Conservation (phyloP, 2,797 vertebrate species). For the Pseudopleuronectes americanus region DNA sequence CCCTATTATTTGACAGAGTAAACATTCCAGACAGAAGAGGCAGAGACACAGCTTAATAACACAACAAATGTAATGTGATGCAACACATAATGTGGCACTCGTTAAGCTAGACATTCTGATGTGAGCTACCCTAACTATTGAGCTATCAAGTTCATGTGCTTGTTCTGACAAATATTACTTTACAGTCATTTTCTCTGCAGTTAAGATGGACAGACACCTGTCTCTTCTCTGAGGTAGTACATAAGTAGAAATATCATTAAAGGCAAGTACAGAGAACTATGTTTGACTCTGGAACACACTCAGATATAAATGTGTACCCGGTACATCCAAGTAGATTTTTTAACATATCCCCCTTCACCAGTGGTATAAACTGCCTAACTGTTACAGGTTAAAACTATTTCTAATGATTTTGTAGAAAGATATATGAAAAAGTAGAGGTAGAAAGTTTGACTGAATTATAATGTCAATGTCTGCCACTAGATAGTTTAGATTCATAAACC, state of each 20-base stretch:
- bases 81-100: slow-evolving; percentile 30
- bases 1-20: slow-evolving; percentile 11
- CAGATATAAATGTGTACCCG: slow-evolving; percentile 35
- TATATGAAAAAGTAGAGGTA: slow-evolving; percentile 76
- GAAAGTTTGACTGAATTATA: slow-evolving; percentile 74
- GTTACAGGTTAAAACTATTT: slow-evolving; percentile 64
- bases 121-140: slow-evolving; percentile 63
- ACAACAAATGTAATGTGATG: slow-evolving; percentile 34
- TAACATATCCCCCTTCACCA: slow-evolving; percentile 45
- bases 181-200: slow-evolving; percentile 73
- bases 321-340: slow-evolving; percentile 49
- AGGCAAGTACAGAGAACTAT: slow-evolving; percentile 65
- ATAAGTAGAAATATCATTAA: slow-evolving; percentile 77
- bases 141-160: slow-evolving; percentile 77
- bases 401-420: slow-evolving; percentile 65
- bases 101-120: slow-evolving; percentile 47
- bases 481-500: slow-evolving; percentile 73
- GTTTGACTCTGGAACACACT: slow-evolving; percentile 50
- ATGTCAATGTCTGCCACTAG: slow-evolving; percentile 69
- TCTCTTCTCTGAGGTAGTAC: slow-evolving; percentile 81
- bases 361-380: slow-evolving; percentile 57
- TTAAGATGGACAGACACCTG: slow-evolving; percentile 70
- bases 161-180: slow-evolving; percentile 75
- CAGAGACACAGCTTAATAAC: slow-evolving; percentile 19
- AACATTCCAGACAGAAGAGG: slow-evolving; percentile 57